Conservation (phyloP, 2,797 vertebrate genomes). For the Carduelis carduelis region DNA sequence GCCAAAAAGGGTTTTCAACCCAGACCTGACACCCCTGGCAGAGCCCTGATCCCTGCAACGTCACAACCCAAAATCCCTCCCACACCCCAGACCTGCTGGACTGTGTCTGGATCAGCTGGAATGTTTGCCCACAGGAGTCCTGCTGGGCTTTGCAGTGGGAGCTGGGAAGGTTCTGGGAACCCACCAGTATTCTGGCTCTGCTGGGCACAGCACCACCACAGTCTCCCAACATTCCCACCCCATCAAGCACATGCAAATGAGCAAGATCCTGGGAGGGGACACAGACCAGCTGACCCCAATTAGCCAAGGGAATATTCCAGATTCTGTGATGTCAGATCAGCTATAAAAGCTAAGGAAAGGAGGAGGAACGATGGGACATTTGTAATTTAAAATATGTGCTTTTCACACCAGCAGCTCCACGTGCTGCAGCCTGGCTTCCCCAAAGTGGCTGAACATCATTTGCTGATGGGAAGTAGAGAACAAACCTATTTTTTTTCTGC, state of each 20-base stretch:
- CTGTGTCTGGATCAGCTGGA: neutral
- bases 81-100: neutral
- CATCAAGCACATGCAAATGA: rapidly evolving
- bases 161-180: neutral
- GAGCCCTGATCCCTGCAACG: neutral
- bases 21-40: neutral
- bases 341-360: neutral
- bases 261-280: neutral
- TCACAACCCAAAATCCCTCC: neutral
- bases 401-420: neutral
- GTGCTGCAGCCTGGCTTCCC: neutral
- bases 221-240: neutral
- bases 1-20: neutral
- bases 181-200: neutral
- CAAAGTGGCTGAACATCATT: neutral
- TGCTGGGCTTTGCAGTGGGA: neutral
- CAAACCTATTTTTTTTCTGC: neutral
- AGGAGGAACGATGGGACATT: neutral
- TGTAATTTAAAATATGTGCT: neutral
- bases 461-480: neutral
- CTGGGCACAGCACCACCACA: neutral
- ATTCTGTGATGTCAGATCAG: neutral
- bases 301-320: neutral
- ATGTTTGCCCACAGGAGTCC: neutral
- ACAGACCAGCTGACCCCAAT: neutral